Percentiles rank a stretch among this genome's conserved stretches.
Conservation (phyloP, 2,113 vertebrate species). For the Myotis brandtii region DNA sequence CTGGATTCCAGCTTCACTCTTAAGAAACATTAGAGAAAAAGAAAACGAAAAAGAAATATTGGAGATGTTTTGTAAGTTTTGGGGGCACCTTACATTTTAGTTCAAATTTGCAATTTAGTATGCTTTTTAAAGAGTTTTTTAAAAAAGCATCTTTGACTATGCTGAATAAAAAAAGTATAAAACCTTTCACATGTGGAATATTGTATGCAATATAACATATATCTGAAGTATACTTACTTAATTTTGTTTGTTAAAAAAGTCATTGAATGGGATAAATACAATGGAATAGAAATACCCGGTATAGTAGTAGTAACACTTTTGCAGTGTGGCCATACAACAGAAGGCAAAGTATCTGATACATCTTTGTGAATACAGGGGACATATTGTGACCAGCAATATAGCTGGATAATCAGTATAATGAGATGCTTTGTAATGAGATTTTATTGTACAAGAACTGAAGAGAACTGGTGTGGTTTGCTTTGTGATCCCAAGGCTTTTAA, state of each 20-base stretch:
- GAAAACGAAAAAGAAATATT: conserved; percentile 14
- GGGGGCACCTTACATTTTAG: conserved; percentile 52
- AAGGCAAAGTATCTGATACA: background rate
- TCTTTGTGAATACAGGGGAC: conserved; percentile 15
- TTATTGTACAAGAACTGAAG: conserved; percentile 48
- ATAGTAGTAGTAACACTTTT: conserved; percentile 46
- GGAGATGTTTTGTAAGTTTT: conserved; percentile 53
- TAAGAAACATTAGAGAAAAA: conserved; percentile 46
- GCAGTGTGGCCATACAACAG: background rate
- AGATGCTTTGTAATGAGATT: conserved; percentile 58
- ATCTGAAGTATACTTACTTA: conserved; percentile 30
- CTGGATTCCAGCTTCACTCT: conserved; percentile 33
- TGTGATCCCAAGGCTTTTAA: conserved; percentile 64
- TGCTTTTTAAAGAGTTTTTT: conserved; percentile 51
- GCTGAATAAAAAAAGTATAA: conserved; percentile 21
- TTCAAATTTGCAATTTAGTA: conserved; percentile 47
- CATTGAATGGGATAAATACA: conserved; percentile 37
- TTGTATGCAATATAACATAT: conserved; percentile 19
- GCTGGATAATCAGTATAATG: conserved; percentile 52
- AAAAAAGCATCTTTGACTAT: conserved; percentile 37
- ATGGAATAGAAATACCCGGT: background rate
- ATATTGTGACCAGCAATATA: conserved; percentile 49
- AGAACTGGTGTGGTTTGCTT: background rate
- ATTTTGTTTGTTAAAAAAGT: conserved; percentile 46
- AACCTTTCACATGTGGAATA: conserved; percentile 30